Evolutionary conservation across 1,140 invertebrate species (phyloP).

Genomic region (Lycorma delicatula): DNA sequence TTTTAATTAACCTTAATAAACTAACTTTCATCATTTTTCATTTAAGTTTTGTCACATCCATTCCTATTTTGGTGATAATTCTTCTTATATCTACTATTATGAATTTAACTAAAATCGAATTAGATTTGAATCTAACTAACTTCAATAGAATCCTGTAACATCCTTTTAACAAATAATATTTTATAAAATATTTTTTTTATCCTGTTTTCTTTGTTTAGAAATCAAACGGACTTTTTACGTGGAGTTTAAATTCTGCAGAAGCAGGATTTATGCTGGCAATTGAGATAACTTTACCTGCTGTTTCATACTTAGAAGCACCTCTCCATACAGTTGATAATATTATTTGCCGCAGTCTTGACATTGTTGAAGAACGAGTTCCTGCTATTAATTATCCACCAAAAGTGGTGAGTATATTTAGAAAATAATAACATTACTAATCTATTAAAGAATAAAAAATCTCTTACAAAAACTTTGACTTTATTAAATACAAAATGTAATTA

Average conservation of each 20-base stretch:
- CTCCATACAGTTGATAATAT: conserved; percentile 58
- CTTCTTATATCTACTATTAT: background rate
- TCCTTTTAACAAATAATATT: too few species aligned
- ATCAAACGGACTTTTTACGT: conserved; percentile 56
- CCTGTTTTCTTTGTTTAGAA: conserved; percentile 40
- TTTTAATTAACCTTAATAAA: too few species aligned
- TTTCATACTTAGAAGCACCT: conserved; percentile 54
- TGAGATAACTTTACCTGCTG: conserved; percentile 56
- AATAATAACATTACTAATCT: too few species aligned
- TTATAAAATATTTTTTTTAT: background rate
- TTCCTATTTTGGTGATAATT: background rate
- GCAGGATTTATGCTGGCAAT: conserved; percentile 53
- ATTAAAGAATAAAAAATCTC: too few species aligned
- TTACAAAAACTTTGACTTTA: background rate
- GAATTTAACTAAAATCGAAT: background rate
- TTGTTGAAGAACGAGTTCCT: conserved; percentile 65
- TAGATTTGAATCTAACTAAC: too few species aligned
- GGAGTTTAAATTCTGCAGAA: conserved; percentile 64
- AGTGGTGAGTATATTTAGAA: conserved; percentile 46
- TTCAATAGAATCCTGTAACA: too few species aligned
- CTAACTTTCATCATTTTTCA: too few species aligned
- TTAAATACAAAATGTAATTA: background rate
- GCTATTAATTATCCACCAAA: conserved; percentile 63
- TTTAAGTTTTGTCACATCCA: too few species aligned
- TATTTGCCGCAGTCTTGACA: conserved; percentile 64